Percentiles rank a stretch among this genome's conserved stretches.
These are phyloP conservation scores for Mionectes olivaceus DNA, from an alignment of 2,797 vertebrate genomes.

Conservation along the genomic window DNA sequence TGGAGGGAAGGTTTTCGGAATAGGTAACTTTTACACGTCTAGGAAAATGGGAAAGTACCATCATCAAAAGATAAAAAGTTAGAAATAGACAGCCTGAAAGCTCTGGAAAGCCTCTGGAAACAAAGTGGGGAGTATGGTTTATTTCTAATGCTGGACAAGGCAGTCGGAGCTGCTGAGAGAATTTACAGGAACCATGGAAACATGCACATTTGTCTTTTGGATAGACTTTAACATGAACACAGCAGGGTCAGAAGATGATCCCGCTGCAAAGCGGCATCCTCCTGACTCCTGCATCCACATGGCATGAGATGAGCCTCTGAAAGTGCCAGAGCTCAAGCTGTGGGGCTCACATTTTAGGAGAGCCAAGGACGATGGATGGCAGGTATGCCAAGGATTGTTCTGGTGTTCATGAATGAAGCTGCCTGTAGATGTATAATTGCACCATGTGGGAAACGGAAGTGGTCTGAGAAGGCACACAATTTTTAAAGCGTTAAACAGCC, in stretches of 20 bases:
- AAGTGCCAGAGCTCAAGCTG: neutral
- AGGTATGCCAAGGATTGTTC: neutral
- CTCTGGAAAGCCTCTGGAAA: slow-evolving; percentile 48
- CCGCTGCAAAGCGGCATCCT: neutral
- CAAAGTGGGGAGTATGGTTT: neutral
- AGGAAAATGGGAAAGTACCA: neutral
- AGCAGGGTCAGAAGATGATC: slow-evolving; percentile 28
- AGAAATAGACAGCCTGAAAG: slow-evolving; percentile 18
- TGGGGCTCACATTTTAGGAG: neutral
- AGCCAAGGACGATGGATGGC: neutral
- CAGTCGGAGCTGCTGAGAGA: neutral
- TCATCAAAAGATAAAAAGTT: neutral
- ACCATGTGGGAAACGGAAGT: neutral
- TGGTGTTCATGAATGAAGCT: neutral
- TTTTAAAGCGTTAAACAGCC: neutral
- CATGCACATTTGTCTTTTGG: slow-evolving; percentile 4
- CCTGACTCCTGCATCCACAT: neutral
- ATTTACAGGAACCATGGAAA: slow-evolving; percentile 39
- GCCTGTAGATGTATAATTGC: neutral
- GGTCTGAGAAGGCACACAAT: neutral
- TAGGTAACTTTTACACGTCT: neutral
- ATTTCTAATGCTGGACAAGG: slow-evolving; percentile 21
- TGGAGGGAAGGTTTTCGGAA: neutral
- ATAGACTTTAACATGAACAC: slow-evolving; percentile 10
- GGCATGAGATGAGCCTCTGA: neutral